Evolutionary conservation across 2,888 invertebrate species (phyloP).

Genomic region (Orchesella flavescens): DNA sequence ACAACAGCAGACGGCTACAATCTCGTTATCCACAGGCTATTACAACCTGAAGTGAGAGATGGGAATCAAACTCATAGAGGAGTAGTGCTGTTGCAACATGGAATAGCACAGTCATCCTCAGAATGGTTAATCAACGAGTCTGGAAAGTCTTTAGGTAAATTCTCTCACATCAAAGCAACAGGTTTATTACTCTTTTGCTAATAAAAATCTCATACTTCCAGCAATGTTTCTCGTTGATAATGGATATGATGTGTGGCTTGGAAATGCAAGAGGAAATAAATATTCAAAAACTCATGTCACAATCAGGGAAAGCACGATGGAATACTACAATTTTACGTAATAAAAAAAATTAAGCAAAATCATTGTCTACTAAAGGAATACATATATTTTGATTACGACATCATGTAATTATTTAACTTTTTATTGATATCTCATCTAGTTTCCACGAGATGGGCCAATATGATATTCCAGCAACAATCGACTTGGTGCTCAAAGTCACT

Average conservation of each 20-base stretch:
- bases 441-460: conserved; percentile 59
- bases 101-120: conserved; percentile 52
- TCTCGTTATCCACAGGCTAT: conserved; percentile 26
- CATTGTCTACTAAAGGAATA: not conserved
- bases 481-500: conserved; percentile 42
- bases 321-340: conserved; percentile 59
- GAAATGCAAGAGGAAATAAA: conserved; percentile 55
- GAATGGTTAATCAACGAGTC: conserved; percentile 62
- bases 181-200: not conserved
- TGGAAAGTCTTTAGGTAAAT: conserved; percentile 40
- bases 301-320: conserved; percentile 33
- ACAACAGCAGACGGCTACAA: conserved; percentile 37
- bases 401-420: not conserved
- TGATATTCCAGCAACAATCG: conserved; percentile 54
- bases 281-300: conserved; percentile 54
- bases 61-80: conserved; percentile 16
- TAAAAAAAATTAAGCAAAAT: not conserved
- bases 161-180: not conserved
- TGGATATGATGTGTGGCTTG: conserved; percentile 56
- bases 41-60: not conserved
- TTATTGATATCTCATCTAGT: not conserved
- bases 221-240: conserved; percentile 42
- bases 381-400: not conserved
- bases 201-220: not conserved
- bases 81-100: conserved; percentile 61